Evolutionary conservation across 2,888 invertebrate species (phyloP).

Genomic region (Xestia rhomboidea): DNA sequence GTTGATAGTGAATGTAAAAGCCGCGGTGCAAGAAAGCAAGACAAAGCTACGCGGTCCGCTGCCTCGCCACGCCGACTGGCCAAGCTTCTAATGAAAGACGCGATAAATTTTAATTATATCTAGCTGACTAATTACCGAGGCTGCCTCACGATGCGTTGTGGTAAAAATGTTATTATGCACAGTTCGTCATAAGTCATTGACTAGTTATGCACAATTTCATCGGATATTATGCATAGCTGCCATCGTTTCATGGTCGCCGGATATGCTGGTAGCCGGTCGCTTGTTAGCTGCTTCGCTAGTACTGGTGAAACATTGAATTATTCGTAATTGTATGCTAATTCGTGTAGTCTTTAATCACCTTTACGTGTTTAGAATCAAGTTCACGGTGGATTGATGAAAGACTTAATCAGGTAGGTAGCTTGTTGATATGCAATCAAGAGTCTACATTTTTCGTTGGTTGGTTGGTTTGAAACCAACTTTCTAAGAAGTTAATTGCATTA

Average conservation of each 20-base stretch:
- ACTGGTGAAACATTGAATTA: constrained; percentile 54
- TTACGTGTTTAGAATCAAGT: constrained; percentile 36
- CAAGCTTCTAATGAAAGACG: constrained; percentile 83
- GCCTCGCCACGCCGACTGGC: constrained; percentile 77
- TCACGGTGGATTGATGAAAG: constrained; percentile 12
- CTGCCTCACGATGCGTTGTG: constrained; percentile 65
- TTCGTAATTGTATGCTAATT: constrained; percentile 61
- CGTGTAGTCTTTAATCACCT: constrained; percentile 47
- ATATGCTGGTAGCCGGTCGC: constrained; percentile 45
- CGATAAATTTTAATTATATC: constrained; percentile 86
- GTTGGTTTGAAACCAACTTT: constrained; percentile 3
- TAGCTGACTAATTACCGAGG: constrained; percentile 78
- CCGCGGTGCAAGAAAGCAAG: constrained; percentile 81
- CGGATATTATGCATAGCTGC: constrained; percentile 70
- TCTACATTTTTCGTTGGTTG: background rate
- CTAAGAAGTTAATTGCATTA: constrained; percentile 16
- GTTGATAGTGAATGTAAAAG: constrained; percentile 80
- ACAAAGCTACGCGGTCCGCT: constrained; percentile 77
- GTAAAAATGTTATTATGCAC: constrained; percentile 73
- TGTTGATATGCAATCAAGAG: background rate
- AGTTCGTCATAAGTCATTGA: constrained; percentile 77
- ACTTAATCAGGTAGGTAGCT: constrained; percentile 19
- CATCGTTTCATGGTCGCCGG: constrained; percentile 64
- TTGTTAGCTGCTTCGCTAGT: constrained; percentile 51
- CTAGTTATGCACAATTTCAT: constrained; percentile 81